Percentiles rank a stretch among this genome's conserved stretches.
Conservation (phyloP, 2,113 vertebrate species). For the Anguilla rostrata region DNA sequence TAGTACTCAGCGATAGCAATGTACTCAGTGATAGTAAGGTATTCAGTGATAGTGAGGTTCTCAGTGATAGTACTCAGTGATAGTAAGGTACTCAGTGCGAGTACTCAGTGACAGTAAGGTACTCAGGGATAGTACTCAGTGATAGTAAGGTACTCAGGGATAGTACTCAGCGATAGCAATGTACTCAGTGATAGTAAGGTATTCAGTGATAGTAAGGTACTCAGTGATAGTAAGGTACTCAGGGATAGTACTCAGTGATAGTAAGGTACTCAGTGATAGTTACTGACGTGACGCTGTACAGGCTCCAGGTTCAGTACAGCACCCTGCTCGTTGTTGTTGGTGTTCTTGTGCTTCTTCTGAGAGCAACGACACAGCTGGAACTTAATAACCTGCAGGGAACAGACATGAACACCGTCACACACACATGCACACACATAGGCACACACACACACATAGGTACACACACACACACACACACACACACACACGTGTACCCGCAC, state of each 20-base stretch:
- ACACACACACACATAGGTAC: background rate
- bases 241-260: background rate
- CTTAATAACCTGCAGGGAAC: conserved; percentile 81
- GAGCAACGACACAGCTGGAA: conserved; percentile 86
- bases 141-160: background rate
- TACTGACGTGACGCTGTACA: conserved; percentile 93
- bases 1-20: background rate
- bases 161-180: background rate
- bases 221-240: background rate
- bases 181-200: too few relatives aligned
- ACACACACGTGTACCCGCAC: too few relatives aligned
- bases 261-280: conserved; percentile 38
- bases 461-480: too few relatives aligned
- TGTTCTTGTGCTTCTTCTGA: conserved; percentile 80
- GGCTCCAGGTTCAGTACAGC: conserved; percentile 90
- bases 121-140: background rate
- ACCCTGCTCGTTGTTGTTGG: conserved; percentile 82
- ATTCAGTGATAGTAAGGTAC: too few relatives aligned
- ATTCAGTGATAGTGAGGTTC: too few relatives aligned
- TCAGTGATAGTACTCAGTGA: too few relatives aligned
- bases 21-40: background rate
- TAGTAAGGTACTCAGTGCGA: too few relatives aligned
- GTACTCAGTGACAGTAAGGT: too few relatives aligned
- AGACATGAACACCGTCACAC: background rate
- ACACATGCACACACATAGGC: background rate